Percentiles rank a stretch among this genome's conserved stretches.
These are phyloP conservation scores for Tichodroma muraria DNA, from an alignment of 2,113 vertebrate species.

Conservation along the genomic window DNA sequence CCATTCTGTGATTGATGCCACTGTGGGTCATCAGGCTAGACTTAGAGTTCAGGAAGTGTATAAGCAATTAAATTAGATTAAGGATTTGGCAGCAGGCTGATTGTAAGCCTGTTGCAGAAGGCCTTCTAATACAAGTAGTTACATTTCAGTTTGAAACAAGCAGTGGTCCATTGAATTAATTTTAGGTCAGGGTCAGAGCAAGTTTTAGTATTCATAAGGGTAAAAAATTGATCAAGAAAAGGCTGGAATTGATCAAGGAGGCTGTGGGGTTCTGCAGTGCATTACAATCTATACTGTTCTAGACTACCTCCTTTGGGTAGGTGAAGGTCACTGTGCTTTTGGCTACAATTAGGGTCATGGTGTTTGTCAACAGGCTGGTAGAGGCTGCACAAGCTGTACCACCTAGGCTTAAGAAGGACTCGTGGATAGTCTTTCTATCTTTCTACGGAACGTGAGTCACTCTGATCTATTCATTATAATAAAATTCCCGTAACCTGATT, in stretches of 20 bases:
- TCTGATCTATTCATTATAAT: rapidly evolving
- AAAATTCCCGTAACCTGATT: neutral
- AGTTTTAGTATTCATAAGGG: neutral
- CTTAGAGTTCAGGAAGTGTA: neutral
- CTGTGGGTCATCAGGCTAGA: neutral
- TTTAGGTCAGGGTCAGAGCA: neutral
- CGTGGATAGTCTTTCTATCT: neutral
- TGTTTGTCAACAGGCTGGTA: neutral
- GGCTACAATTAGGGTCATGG: rapidly evolving
- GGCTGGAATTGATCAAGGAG: too few relatives aligned
- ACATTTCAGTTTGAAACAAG: neutral
- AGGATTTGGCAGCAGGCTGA: neutral
- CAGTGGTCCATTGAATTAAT: neutral
- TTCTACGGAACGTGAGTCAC: neutral
- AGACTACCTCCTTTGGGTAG: neutral
- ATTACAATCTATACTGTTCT: neutral
- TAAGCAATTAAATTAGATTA: neutral
- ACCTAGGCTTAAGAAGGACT: neutral
- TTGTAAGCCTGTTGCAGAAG: neutral
- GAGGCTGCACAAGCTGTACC: neutral
- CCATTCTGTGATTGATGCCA: neutral
- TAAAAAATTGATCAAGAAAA: neutral
- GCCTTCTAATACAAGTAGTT: neutral
- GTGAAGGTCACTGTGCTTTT: neutral
- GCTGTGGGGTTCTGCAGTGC: neutral